Conservation (phyloP, 2,888 invertebrate species). For the Luperina nickerlii region DNA sequence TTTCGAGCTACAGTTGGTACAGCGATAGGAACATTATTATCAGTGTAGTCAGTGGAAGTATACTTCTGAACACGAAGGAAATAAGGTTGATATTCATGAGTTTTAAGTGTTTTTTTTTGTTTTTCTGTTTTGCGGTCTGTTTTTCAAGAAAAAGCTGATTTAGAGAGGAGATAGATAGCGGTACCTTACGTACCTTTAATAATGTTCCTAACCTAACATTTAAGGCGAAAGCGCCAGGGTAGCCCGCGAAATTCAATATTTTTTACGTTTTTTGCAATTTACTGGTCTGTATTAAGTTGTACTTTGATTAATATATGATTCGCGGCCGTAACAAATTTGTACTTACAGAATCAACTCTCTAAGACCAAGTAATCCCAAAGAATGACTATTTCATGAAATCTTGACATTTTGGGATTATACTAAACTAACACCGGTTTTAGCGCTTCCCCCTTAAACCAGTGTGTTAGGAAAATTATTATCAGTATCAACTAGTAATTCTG, state of each 20-base stretch:
- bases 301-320: too few relatives aligned
- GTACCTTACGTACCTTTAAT: neutral
- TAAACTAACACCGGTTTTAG: too few relatives aligned
- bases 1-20: slow-evolving; percentile 19
- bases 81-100: neutral
- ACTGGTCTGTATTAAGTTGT: too few relatives aligned
- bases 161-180: neutral
- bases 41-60: neutral
- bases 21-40: slow-evolving; percentile 33
- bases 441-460: too few relatives aligned
- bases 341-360: too few relatives aligned
- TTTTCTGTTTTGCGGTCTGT: neutral
- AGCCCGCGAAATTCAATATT: too few relatives aligned
- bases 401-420: too few relatives aligned
- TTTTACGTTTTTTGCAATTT: too few relatives aligned
- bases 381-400: too few relatives aligned
- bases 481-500: neutral
- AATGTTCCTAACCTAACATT: neutral
- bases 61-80: neutral
- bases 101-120: neutral
- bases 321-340: too few relatives aligned
- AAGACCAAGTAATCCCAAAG: too few relatives aligned
- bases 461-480: neutral
- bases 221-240: too few relatives aligned
- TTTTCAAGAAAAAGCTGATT: neutral